These are phyloP conservation scores for Bombylius major DNA, from an alignment of 2,888 invertebrate genomes.

Conservation along the genomic window DNA sequence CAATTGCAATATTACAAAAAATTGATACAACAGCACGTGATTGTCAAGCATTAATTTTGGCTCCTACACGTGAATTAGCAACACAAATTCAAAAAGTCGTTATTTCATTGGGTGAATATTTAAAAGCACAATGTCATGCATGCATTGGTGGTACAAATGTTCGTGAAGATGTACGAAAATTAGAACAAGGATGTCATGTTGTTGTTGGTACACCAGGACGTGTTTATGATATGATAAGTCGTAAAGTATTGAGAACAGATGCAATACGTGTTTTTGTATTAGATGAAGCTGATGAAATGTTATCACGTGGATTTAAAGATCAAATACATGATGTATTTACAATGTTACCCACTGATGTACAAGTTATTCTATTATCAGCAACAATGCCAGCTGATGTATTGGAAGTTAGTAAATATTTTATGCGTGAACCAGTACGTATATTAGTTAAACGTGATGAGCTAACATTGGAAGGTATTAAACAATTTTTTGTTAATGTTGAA, in stretches of 20 bases:
- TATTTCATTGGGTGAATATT: slow-evolving; percentile 94
- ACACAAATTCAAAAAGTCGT: slow-evolving; percentile 82
- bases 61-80: slow-evolving; percentile 78
- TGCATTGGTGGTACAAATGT: slow-evolving; percentile 99
- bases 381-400: slow-evolving; percentile 98
- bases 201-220: slow-evolving; percentile 98
- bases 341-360: slow-evolving; percentile 79
- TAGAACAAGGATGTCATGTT: slow-evolving; percentile 90
- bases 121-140: slow-evolving; percentile 95
- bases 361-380: slow-evolving; percentile 91
- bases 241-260: slow-evolving; percentile 76
- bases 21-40: slow-evolving; percentile 80
- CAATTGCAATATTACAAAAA: slow-evolving; percentile 95
- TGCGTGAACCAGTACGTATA: slow-evolving; percentile 93
- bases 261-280: slow-evolving; percentile 94
- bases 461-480: slow-evolving; percentile 92
- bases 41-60: slow-evolving; percentile 94
- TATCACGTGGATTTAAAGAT: slow-evolving; percentile 96
- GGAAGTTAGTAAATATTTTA: slow-evolving; percentile 94
- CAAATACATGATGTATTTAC: slow-evolving; percentile 99
- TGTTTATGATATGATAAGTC: slow-evolving; percentile 93
- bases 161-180: slow-evolving; percentile 87
- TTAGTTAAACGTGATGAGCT: slow-evolving; percentile 96
- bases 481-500: slow-evolving; percentile 92
- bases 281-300: slow-evolving; percentile 99